phyloP scores from a whole-genome alignment of 2,888 invertebrate genomes.

The Dascillus cervinus region DNA sequence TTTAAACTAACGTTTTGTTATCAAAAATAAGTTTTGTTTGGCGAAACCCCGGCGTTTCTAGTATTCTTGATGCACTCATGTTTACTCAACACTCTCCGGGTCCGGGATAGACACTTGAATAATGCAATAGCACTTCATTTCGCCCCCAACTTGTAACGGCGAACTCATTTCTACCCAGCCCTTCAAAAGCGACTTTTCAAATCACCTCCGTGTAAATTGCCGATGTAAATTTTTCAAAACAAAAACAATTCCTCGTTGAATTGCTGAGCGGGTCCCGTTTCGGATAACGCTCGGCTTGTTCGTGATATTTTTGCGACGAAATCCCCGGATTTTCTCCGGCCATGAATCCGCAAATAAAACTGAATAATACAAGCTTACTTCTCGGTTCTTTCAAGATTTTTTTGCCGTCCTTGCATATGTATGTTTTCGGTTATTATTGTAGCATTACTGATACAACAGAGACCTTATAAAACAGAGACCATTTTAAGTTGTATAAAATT shows the following conservation, averaged over 20 bases:
- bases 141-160: conserved; percentile 22
- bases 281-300: conserved; percentile 26
- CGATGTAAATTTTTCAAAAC: too few relatives aligned
- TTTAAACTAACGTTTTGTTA: too few relatives aligned
- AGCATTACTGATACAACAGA: conserved; percentile 23
- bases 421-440: conserved; percentile 23
- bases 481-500: too few relatives aligned
- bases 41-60: conserved; percentile 13
- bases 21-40: too few relatives aligned
- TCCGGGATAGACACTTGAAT: conserved; percentile 27
- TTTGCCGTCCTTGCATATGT: too few relatives aligned
- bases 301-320: conserved; percentile 29
- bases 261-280: conserved; percentile 28
- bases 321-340: conserved; percentile 32
- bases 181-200: conserved; percentile 5
- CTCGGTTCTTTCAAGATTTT: too few relatives aligned
- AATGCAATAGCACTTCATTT: conserved; percentile 28
- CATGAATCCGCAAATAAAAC: conserved; percentile 33
- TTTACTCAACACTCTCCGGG: conserved; percentile 24
- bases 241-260: too few relatives aligned
- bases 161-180: conserved; percentile 11
- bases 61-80: conserved; percentile 24
- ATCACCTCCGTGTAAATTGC: not conserved
- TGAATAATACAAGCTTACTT: conserved; percentile 33
- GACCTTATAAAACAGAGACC: conserved; percentile 23